Base-by-base conservation (phyloP, 2,113 vertebrate species). In the Xyliphius kryptos region DNA sequence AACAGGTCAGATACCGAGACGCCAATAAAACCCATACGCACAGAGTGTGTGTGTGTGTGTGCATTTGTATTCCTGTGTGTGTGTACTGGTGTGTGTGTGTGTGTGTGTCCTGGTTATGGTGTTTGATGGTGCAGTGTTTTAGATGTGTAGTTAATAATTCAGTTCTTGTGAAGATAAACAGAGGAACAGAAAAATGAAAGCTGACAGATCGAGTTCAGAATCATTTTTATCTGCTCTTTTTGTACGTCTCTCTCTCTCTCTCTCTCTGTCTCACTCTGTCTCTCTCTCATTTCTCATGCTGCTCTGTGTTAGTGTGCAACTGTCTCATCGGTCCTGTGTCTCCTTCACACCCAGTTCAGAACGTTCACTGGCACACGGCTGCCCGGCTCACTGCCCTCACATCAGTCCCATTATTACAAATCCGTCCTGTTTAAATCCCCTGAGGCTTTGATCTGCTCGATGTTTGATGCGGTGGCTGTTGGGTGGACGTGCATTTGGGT, bases 131-230 rank as follows among this genome's bases (percentile, higher is more conserved):
- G 56, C 63, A 48, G 68, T 68, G 50, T 74, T 71, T 66, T 61
- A 68, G 69, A 68, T 77, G 75, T 78, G 79, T 77, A 72, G 16
- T 87, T 74, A 85, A 86, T 87, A 81, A 84, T 86, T 85, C 53
- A 86, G 13, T 20, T 48, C 13, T 61, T 41, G 16, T 55, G 54
- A 41, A 7, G 17, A 2, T 40, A 8, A 17, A 40, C 12, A 36
- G 16, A 40, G 16, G 37, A 56, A 40, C 10, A 20, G 52, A 37
- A 56, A 36, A 41, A 56, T 9, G 11, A 41, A 17, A 8, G 7
- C 12, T 56, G 54, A 56, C 54, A 56, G 54, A 56, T 40, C 14
- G 37, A 56, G 54, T 40, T 36, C 54, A 56, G 7, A 17, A 9
- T 55, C 26, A 6, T 32, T 32, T 26, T 32, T 32, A 32, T 32